Conservation (phyloP, 1,140 invertebrate species). For the Drosophila parvula region DNA sequence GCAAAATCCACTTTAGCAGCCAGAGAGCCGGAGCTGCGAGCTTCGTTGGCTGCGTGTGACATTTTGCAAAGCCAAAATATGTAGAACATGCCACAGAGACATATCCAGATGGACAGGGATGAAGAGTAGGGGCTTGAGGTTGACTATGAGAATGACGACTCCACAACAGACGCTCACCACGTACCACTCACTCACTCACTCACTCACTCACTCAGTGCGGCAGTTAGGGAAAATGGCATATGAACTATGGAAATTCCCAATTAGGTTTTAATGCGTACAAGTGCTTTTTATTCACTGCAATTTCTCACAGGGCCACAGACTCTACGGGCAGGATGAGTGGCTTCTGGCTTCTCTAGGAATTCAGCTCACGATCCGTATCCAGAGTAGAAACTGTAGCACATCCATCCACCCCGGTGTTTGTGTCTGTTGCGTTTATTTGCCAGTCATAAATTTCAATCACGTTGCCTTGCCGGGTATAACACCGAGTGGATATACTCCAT, state of each 20-base stretch:
- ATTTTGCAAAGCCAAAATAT: slow-evolving; percentile 81
- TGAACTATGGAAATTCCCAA: slow-evolving; percentile 83
- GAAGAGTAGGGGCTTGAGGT: not conserved
- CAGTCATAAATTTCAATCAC: slow-evolving; percentile 83
- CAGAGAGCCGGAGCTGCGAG: slow-evolving; percentile 37
- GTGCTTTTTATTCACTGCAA: slow-evolving; percentile 82
- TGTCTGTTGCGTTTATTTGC: slow-evolving; percentile 70
- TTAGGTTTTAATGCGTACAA: slow-evolving; percentile 82
- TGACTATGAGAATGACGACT: slow-evolving; percentile 2
- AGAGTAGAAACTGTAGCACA: slow-evolving; percentile 10
- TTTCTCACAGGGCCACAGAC: slow-evolving; percentile 63
- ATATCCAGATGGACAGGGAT: slow-evolving; percentile 33
- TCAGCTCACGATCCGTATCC: slow-evolving; percentile 63
- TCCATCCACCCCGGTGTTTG: slow-evolving; percentile 13
- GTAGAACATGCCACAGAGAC: slow-evolving; percentile 74
- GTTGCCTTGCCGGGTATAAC: slow-evolving; percentile 79
- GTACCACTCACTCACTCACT: slow-evolving; percentile 31
- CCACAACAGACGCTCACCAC: slow-evolving; percentile 21
- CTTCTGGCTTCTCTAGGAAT: slow-evolving; percentile 22
- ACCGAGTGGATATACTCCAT: slow-evolving; percentile 75
- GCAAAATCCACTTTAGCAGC: slow-evolving; percentile 74
- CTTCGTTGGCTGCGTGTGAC: slow-evolving; percentile 78
- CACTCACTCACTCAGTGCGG: slow-evolving; percentile 13
- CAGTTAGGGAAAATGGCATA: slow-evolving; percentile 74
- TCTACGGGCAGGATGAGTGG: slow-evolving; percentile 7